Evolutionary conservation across 2,888 invertebrate genomes (phyloP), one percentile per base, ranked within the genome.

Genomic region (Synanthedon tipuliformis): DNA sequence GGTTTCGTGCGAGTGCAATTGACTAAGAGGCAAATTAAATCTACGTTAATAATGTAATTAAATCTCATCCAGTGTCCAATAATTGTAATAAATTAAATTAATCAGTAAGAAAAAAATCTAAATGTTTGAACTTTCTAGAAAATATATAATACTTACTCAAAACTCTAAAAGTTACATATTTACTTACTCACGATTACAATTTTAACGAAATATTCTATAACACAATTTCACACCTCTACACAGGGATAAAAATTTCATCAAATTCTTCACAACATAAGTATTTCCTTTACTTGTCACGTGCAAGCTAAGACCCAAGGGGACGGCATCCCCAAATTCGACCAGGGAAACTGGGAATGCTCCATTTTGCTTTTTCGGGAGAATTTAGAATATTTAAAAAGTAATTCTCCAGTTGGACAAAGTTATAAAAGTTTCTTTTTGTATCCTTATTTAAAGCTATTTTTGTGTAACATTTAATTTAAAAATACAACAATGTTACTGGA

Each of bases 291-390:
- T 70, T 66, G 70, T 71, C 74, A 73, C 73, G 71, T 67, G 55
- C 49, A 49, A 49, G 49, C 64, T 56, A 52, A 54, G 55, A 58
- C 55, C 58, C 63, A 63, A 23, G 23, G 49, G 49, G 49, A 16
- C 16, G 23, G 16, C 49, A 49, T 49, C 49, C 23, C 40, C 45
- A 70, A 77, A 76, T 78, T 73, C 66, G 70, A 62, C 69, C 65
- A 59, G 77, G 73, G 73, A 73, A 57, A 65, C 58, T 59, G 72
- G 70, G 71, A 71, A 62, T 61, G 64, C 58, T 68, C 69, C 64
- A 60, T 63, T 65, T 67, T 62, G 57, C 59, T 56, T 53, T 53
- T 52, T 51, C 51, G 27, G 34, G 55, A 53, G 57, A 57, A 53
- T 58, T 57, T 50, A 53, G 57, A 52, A 50, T 55, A 56, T 57